Evolutionary conservation across 2,888 invertebrate genomes (phyloP), one percentile per base, ranked within the genome.

Genomic region (Tipula confusa): DNA sequence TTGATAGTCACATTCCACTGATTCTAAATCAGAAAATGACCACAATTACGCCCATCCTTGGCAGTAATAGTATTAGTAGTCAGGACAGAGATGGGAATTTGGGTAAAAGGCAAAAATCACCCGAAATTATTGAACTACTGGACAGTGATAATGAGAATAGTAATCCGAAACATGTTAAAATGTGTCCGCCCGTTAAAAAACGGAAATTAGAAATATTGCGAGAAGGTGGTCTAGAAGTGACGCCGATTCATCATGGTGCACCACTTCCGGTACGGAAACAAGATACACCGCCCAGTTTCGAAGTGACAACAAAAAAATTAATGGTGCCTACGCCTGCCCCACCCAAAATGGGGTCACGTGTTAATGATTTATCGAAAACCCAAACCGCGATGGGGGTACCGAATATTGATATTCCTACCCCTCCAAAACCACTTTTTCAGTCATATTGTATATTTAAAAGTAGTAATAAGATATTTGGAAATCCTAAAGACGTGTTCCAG

Each of bases 201-300:
- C 92, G 93, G 85, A 95, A 94, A 86, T 90, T 95, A 6, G 95
- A 95, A 85, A 94, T 95, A 79, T 90, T 95, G 48, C 93, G 94
- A 84, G 94, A 95, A 86, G 92, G 94, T 13, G 95, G 95, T 0
- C 89, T 95, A 2, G 95, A 95, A 87, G 95, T 95, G 1, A 95
- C 95, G 0, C 93, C 95, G 0, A 91, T 95, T 15, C 85, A 85
- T 83, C 85, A 82, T 82, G 33, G 29, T 33, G 31, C 31, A 1
- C 31, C 31, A 0, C 36, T 33, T 36, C 80, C 84, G 5, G 79
- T 83, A 15, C 48, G 82, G 18, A 79, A 38, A 15, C 38, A 13
- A 0, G 48, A 43, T 64, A 18, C 83, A 11, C 79, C 83, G 38
- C 82, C 82, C 1, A 82, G 31, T 18, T 82, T 82, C 18, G 82